These are phyloP conservation scores for Siderastrea radians DNA, from an alignment of 92 coral and sea anemone species.

Conservation along the genomic window DNA sequence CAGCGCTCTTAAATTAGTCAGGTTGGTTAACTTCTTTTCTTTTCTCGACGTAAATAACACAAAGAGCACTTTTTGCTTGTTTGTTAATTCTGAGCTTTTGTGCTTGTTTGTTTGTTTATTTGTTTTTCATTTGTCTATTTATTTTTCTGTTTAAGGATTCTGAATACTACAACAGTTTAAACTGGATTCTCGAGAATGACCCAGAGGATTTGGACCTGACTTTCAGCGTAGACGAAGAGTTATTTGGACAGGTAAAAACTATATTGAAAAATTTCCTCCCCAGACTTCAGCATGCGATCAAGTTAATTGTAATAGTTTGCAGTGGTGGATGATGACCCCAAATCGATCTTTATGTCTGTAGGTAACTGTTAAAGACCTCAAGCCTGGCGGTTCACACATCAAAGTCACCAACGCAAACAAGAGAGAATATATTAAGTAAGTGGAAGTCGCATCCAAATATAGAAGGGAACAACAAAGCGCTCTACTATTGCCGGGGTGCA, in stretches of 20 bases:
- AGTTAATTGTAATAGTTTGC: neutral
- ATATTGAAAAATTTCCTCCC: neutral
- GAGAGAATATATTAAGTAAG: conserved; percentile 96
- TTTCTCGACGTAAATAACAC: no score
- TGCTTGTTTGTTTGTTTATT: neutral
- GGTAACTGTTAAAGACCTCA: conserved; percentile 79
- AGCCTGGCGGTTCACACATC: conserved; percentile 89
- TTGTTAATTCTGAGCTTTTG: neutral
- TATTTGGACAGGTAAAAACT: conserved; percentile 87
- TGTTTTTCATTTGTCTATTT: neutral
- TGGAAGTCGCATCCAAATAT: neutral
- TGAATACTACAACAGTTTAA: conserved; percentile 97
- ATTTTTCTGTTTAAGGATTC: conserved; percentile 77
- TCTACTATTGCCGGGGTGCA: neutral
- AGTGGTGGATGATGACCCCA: no score
- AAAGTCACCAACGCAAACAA: conserved; percentile 92
- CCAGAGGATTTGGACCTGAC: conserved; percentile 93
- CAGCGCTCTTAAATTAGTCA: no score
- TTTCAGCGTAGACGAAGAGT: conserved; percentile 95
- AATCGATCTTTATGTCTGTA: neutral
- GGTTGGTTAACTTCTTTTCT: no score
- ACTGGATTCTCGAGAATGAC: conserved; percentile 98
- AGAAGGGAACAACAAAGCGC: neutral
- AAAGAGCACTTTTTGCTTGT: neutral
- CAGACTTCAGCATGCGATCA: neutral